Evolutionary conservation across 2,888 invertebrate genomes (phyloP).

Genomic region (Drosophila subsilvestris): DNA sequence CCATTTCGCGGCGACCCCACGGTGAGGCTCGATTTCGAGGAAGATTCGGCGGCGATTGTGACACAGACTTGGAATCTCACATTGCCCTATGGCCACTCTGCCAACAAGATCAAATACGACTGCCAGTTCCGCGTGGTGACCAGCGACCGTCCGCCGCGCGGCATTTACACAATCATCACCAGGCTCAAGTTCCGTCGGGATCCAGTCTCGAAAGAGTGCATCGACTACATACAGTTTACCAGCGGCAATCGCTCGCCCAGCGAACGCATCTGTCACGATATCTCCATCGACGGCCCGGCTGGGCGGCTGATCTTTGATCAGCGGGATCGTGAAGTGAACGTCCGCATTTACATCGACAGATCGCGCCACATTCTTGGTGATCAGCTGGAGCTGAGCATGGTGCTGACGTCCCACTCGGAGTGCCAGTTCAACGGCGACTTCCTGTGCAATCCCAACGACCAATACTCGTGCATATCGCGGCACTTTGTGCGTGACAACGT

Average conservation of each 20-base stretch:
- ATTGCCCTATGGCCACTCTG: slow-evolving; percentile 65
- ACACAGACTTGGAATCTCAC: slow-evolving; percentile 82
- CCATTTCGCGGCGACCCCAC: slow-evolving; percentile 79
- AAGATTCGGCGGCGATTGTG: slow-evolving; percentile 81
- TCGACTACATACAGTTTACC: slow-evolving; percentile 81
- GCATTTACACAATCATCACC: slow-evolving; percentile 82
- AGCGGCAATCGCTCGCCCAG: slow-evolving; percentile 81
- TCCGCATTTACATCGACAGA: slow-evolving; percentile 77
- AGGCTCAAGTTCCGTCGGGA: slow-evolving; percentile 80
- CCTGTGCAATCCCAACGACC: slow-evolving; percentile 77
- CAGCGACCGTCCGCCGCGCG: slow-evolving; percentile 70
- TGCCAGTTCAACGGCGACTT: slow-evolving; percentile 80
- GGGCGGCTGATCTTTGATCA: slow-evolving; percentile 81
- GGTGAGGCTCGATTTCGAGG: slow-evolving; percentile 76
- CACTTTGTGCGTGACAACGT: slow-evolving; percentile 82
- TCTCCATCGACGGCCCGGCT: slow-evolving; percentile 79
- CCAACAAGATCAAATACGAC: slow-evolving; percentile 79
- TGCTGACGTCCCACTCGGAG: slow-evolving; percentile 80
- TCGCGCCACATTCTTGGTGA: slow-evolving; percentile 68
- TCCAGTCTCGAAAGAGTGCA: slow-evolving; percentile 71
- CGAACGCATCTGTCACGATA: slow-evolving; percentile 79
- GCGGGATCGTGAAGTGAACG: slow-evolving; percentile 77
- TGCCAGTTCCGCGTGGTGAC: slow-evolving; percentile 81
- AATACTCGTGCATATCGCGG: slow-evolving; percentile 81
- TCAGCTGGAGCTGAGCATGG: slow-evolving; percentile 81